Percentiles rank a stretch among this genome's conserved stretches.
Evolutionary conservation across 92 coral and sea anemone species (phyloP).

Genomic region (Siderastrea siderea): DNA sequence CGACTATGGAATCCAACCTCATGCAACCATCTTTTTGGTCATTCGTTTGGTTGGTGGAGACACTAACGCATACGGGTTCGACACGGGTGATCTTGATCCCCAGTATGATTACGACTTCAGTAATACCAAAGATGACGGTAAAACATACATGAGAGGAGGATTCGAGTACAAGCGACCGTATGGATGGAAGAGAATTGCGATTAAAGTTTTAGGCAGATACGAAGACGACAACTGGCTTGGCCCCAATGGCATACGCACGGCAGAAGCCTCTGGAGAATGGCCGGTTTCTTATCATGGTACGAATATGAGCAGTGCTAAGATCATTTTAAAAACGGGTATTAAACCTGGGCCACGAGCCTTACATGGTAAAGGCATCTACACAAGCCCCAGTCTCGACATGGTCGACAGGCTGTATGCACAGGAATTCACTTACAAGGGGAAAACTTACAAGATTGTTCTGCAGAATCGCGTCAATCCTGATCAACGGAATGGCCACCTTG

Average conservation of each 20-base stretch:
- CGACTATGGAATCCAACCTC: conserved; percentile 25
- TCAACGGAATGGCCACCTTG: conserved; percentile 28
- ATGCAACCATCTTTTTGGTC: conserved; percentile 38
- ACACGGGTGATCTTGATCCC: conserved; percentile 33
- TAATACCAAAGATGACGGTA: conserved; percentile 68
- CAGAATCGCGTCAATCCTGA: conserved; percentile 82
- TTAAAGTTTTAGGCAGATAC: conserved; percentile 55
- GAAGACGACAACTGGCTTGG: conserved; percentile 74
- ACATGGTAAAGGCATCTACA: conserved; percentile 72
- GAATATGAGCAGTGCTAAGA: conserved; percentile 10
- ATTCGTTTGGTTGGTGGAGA: conserved; percentile 21
- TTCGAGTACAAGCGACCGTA: conserved; percentile 74
- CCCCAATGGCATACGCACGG: conserved; percentile 72
- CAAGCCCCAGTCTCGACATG: conserved; percentile 74
- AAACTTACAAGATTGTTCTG: conserved; percentile 68
- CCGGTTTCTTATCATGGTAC: conserved; percentile 87
- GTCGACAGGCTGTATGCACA: conserved; percentile 57
- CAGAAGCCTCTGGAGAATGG: conserved; percentile 70
- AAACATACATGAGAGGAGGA: conserved; percentile 64
- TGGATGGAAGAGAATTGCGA: conserved; percentile 79
- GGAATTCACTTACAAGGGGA: conserved; percentile 57
- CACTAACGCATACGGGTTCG: not conserved
- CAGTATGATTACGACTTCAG: conserved; percentile 62
- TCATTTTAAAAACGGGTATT: conserved; percentile 56
- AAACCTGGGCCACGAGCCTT: conserved; percentile 34